Evolutionary conservation across 2,888 invertebrate species (phyloP), one percentile per base, ranked within the genome.

Genomic region (Onchidella celtica): DNA sequence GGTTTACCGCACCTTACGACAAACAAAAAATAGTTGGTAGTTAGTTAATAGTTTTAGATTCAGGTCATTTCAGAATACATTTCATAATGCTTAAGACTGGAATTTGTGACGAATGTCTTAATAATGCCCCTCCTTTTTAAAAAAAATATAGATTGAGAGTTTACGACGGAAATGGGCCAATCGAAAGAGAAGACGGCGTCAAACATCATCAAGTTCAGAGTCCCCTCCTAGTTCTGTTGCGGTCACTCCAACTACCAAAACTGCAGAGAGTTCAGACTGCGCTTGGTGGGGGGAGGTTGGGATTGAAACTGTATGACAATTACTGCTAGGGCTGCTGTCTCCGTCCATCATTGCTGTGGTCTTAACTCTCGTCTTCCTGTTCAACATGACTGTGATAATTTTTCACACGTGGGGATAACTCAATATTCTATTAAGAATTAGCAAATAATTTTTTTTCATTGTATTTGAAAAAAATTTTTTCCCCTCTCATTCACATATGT

Each of bases 261-360:
- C 79, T 29, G 0, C 38, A 68, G 65, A 68, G 21, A 24, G 21
- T n/a, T 21, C 38, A 34, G 61, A 61, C 21, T 9, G 75, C 59
- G 29, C n/a, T n/a, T 36, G 55, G 32, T 59, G 80, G 34, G 32
- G 72, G 40, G 40, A 75, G 2, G 65, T 79, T n/a, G 59, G 69
- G 0, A 32, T 89, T 32, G 81, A 87, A 85, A 86, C 88, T 47
- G 90, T 91, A 88, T 91, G 91, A 91, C 91, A 89, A 90, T 91
- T 86, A 83, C 82, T 87, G 88, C 90, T 90, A 90, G 90, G 90
- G 90, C 84, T 90, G 74, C 79, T 90, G 83, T 86, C 88, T 65
- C 90, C 90, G 74, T 89, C 89, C 76, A 77, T 88, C 61, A 79
- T 90, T 77, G 87, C 90, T 89, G 84, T 86, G 79, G 79, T 88